Evolutionary conservation across 2,888 invertebrate genomes (phyloP).

Genomic region (Macaria liturata): DNA sequence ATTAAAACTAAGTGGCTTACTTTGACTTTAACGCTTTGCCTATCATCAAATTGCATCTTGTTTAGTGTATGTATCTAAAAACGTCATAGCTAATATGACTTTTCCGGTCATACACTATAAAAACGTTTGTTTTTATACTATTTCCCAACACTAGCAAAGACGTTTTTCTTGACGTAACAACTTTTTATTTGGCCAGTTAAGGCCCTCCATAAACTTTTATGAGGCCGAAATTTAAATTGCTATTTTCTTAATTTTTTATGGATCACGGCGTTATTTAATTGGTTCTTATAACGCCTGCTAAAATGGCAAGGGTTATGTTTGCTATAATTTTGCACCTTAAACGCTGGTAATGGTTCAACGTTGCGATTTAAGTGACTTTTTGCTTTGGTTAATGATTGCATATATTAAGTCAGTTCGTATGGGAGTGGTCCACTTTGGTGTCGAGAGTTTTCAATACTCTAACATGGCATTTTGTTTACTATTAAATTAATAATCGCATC

Average conservation of each 20-base stretch:
- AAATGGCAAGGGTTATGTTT: constrained; percentile 20
- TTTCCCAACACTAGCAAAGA: constrained; percentile 14
- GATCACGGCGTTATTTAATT: constrained; percentile 29
- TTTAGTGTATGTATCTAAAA: too few relatives aligned
- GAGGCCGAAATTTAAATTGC: constrained; percentile 29
- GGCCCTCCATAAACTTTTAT: constrained; percentile 32
- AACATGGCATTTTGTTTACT: too few relatives aligned
- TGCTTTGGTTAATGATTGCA: constrained; percentile 4
- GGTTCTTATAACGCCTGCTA: constrained; percentile 12
- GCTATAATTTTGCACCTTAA: constrained; percentile 21
- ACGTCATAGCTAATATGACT: too few relatives aligned
- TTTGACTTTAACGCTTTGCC: too few relatives aligned
- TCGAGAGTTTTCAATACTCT: too few relatives aligned
- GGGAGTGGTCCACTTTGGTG: too few relatives aligned
- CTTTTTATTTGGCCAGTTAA: constrained; percentile 31
- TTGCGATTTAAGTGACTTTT: constrained; percentile 8
- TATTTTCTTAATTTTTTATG: constrained; percentile 33
- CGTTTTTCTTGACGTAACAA: constrained; percentile 27
- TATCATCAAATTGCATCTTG: too few relatives aligned
- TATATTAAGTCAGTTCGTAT: background rate
- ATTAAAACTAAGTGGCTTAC: too few relatives aligned
- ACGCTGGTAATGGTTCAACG: constrained; percentile 7
- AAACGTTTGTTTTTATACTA: too few relatives aligned
- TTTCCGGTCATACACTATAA: too few relatives aligned
- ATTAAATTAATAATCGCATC: too few relatives aligned